A percentile compares a stretch with the other conserved stretches of the same genome.
Evolutionary conservation across 30 jellyfish, hydroid and myxozoan genomes (phyloP).

Genomic region (Aurelia aurita): DNA sequence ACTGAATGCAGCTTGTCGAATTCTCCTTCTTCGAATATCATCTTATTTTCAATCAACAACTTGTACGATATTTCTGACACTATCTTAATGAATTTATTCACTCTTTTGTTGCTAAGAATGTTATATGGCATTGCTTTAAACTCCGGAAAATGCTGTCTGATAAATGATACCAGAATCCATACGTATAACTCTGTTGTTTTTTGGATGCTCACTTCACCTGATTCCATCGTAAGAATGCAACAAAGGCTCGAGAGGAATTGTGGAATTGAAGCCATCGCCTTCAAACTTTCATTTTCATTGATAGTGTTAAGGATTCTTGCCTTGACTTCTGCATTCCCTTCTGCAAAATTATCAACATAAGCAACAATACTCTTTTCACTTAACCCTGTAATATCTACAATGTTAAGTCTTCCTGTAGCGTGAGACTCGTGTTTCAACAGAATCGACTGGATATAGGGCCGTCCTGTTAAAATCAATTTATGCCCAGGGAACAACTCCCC

Average conservation of each 20-base stretch:
- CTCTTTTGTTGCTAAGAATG: slow-evolving; percentile 3
- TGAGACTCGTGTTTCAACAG: slow-evolving; percentile 19
- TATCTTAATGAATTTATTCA: background rate
- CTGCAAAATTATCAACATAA: slow-evolving; percentile 30
- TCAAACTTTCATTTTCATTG: slow-evolving; percentile 5
- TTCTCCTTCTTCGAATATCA: slow-evolving; percentile 26
- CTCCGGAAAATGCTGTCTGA: slow-evolving; percentile 33
- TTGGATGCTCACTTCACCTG: background rate
- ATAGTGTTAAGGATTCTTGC: background rate
- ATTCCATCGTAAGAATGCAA: slow-evolving; percentile 21
- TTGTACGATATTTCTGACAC: slow-evolving; percentile 26
- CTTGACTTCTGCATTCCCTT: background rate
- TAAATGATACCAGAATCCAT: slow-evolving; percentile 31
- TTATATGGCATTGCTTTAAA: slow-evolving; percentile 27
- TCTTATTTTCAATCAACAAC: slow-evolving; percentile 1
- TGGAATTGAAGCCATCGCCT: slow-evolving; percentile 37
- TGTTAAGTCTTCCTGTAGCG: slow-evolving; percentile 7
- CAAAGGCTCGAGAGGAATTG: slow-evolving; percentile 52
- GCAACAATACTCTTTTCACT: background rate
- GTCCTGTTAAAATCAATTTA: slow-evolving; percentile 34
- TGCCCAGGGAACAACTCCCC: slow-evolving; percentile 47
- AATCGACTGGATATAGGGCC: slow-evolving; percentile 44
- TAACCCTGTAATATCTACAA: slow-evolving; percentile 35
- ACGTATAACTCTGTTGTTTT: slow-evolving; percentile 36
- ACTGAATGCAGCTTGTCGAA: background rate